Percentiles rank a stretch among this genome's conserved stretches.
Evolutionary conservation across 2,888 invertebrate genomes (phyloP).

Genomic region (Noctua janthe): DNA sequence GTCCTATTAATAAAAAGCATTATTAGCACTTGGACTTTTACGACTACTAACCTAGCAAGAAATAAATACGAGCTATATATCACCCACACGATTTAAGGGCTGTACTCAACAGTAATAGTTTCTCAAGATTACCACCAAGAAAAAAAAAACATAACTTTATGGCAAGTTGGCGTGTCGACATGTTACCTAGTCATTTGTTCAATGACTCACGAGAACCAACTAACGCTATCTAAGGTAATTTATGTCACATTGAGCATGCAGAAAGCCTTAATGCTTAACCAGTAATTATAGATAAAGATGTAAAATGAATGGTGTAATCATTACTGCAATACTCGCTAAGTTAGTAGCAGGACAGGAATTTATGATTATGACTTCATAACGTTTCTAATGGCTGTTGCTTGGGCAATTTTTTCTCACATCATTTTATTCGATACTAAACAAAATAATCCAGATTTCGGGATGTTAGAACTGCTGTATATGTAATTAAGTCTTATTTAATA

Average conservation of each 20-base stretch:
- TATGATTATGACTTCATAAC: constrained; percentile 12
- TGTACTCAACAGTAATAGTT: constrained; percentile 45
- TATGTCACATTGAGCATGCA: constrained; percentile 61
- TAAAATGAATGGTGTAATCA: constrained; percentile 55
- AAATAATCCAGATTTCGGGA: background rate
- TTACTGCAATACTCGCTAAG: constrained; percentile 33
- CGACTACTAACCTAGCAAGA: constrained; percentile 23
- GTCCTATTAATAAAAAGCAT: constrained; percentile 27
- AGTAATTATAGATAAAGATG: constrained; percentile 60
- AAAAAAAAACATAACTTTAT: constrained; percentile 40
- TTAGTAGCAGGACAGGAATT: background rate
- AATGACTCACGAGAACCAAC: constrained; percentile 56
- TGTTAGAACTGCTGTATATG: background rate
- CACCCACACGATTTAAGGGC: constrained; percentile 34
- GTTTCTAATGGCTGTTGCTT: background rate
- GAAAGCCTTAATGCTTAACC: constrained; percentile 55
- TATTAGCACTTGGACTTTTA: constrained; percentile 27
- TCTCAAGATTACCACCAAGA: constrained; percentile 36
- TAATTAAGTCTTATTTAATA: background rate
- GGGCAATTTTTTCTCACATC: background rate
- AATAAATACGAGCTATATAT: constrained; percentile 41
- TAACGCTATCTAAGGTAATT: constrained; percentile 59
- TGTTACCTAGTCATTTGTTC: constrained; percentile 59
- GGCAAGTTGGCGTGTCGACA: constrained; percentile 62
- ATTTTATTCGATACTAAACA: background rate